phyloP scores from a whole-genome alignment of 2,888 invertebrate genomes.

The Volucella inanis region DNA sequence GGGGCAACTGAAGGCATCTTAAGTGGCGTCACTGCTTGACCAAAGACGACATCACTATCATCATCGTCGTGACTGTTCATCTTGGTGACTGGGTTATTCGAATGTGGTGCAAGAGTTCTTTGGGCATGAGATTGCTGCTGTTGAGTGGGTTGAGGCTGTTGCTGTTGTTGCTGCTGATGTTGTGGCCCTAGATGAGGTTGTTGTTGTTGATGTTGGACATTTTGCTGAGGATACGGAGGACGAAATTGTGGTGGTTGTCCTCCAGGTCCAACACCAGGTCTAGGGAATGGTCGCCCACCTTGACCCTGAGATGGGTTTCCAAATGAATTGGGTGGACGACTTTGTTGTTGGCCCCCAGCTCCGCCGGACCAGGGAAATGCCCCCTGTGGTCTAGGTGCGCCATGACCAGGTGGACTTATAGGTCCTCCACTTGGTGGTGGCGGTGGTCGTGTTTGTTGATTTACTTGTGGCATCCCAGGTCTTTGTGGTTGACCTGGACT shows the following conservation, averaged over 20 bases:
- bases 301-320: constrained; percentile 76
- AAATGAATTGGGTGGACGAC: constrained; percentile 77
- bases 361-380: constrained; percentile 78
- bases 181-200: constrained; percentile 64
- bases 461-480: constrained; percentile 77
- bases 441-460: constrained; percentile 78
- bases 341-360: constrained; percentile 76
- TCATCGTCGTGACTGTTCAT: constrained; percentile 79
- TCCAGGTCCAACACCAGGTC: constrained; percentile 64
- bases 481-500: constrained; percentile 77
- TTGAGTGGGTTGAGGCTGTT: constrained; percentile 71
- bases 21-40: constrained; percentile 81
- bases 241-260: constrained; percentile 80
- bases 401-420: constrained; percentile 80
- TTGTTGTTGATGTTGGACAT: constrained; percentile 74
- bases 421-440: constrained; percentile 77
- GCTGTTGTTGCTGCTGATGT: constrained; percentile 76
- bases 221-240: constrained; percentile 77
- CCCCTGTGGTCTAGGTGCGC: constrained; percentile 79
- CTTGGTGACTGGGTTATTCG: constrained; percentile 71
- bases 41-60: constrained; percentile 83
- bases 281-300: constrained; percentile 76
- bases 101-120: constrained; percentile 76
- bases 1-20: constrained; percentile 72
- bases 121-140: constrained; percentile 67